Evolutionary conservation across 2,797 vertebrate species (phyloP), one percentile per base, ranked within the genome.

Genomic region (Macropus fuliginosus): DNA sequence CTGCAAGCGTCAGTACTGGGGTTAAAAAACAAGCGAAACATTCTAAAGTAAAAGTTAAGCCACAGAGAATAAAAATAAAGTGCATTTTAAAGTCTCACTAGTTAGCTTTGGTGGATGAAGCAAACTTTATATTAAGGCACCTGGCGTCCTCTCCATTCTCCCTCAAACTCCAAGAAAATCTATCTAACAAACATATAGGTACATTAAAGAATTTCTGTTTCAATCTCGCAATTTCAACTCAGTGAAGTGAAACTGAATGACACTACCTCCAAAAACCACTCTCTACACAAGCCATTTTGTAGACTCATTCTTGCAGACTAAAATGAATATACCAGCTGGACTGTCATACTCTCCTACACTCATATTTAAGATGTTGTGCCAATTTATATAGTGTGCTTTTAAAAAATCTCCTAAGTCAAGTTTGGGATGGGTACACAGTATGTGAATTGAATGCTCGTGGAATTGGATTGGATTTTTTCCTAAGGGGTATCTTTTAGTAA

Each of bases 61-160:
- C 93, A 97, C 92, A 54, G 52, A 96, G 97, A 97, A 98, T 97
- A 97, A 96, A 98, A 98, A 98, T 99, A 99, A 99, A 99, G 99
- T 99, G 98, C 99, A 98, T 98, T 98, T 97, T 92, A 94, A 98
- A 98, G 97, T 98, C 97, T 92, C 93, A 98, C 92, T 97, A 98
- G 98, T 98, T 98, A 98, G 97, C 97, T 98, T 98, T 3, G 9
- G 97, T 98, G 97, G 95, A 97, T 98, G 98, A 98, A 97, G 98
- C 97, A 96, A 94, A 97, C 91, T 98, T 96, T 96, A 62, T 96
- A 34, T 27, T 97, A 98, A 98, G 98, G 98, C 98, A 98, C 95
- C 94, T 98, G 95, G 93, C 98, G 97, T 56, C 98, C 95, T 92
- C 92, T 56, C 95, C 91, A 66, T 96, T 97, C 97, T 94, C 96